Evolutionary conservation across 2,113 vertebrate genomes (phyloP).

Genomic region (Epinephelus fuscoguttatus): DNA sequence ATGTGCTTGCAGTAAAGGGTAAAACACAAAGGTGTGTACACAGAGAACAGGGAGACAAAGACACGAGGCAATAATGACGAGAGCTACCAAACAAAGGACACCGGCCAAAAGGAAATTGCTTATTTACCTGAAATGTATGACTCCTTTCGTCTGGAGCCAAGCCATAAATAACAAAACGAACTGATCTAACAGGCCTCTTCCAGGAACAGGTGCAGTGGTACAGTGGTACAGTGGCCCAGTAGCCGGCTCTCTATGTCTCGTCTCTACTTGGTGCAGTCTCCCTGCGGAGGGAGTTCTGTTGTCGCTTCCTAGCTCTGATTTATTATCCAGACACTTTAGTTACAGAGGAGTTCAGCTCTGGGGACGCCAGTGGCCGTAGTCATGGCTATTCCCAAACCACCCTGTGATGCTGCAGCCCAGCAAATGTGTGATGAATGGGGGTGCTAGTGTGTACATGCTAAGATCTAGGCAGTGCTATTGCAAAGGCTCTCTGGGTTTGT

Average conservation of each 20-base stretch:
- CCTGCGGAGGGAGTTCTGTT: slow-evolving; percentile 44
- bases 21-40: slow-evolving; percentile 41
- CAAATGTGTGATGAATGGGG: slow-evolving; percentile 63
- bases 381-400: slow-evolving; percentile 31
- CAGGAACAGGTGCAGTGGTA: slow-evolving; percentile 19
- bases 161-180: slow-evolving; percentile 51
- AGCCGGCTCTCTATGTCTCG: slow-evolving; percentile 9
- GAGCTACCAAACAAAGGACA: slow-evolving; percentile 53
- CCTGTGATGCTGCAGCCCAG: slow-evolving; percentile 10
- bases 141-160: slow-evolving; percentile 45
- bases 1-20: slow-evolving; percentile 6
- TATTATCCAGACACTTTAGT: slow-evolving; percentile 66
- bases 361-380: slow-evolving; percentile 33
- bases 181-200: slow-evolving; percentile 27
- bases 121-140: slow-evolving; percentile 58
- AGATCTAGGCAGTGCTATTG: slow-evolving; percentile 21
- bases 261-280: slow-evolving; percentile 36
- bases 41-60: slow-evolving; percentile 33
- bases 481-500: neutral
- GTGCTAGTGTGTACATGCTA: slow-evolving; percentile 10
- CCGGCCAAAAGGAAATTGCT: slow-evolving; percentile 51
- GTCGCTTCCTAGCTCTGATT: slow-evolving; percentile 69
- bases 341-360: slow-evolving; percentile 50
- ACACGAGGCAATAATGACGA: slow-evolving; percentile 12
- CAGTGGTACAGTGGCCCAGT: slow-evolving; percentile 33